Evolutionary conservation across 23 tunicate species (phyloP).

Genomic region (Aplidium turbinatum): DNA sequence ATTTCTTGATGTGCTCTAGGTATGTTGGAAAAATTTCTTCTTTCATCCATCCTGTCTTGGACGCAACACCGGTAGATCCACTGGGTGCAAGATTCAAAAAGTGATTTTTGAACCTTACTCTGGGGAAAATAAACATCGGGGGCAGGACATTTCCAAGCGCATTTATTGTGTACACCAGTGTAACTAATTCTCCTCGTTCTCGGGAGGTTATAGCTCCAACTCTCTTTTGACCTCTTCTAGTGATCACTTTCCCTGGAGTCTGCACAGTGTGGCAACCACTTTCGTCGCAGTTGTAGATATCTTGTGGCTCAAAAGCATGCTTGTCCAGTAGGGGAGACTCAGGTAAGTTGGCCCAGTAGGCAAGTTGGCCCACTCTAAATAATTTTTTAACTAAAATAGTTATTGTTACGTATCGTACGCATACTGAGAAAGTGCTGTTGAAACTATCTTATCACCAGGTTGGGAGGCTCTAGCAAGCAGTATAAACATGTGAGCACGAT

Average conservation of each 20-base stretch:
- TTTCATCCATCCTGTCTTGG: slow-evolving; percentile 25
- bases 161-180: slow-evolving; percentile 17
- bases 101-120: slow-evolving; percentile 9
- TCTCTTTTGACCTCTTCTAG: slow-evolving; percentile 29
- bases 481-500: too few relatives aligned
- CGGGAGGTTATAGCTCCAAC: slow-evolving; percentile 33
- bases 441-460: too few relatives aligned
- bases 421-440: too few relatives aligned
- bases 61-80: slow-evolving; percentile 24
- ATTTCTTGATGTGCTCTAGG: slow-evolving; percentile 19
- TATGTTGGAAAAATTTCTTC: slow-evolving; percentile 24
- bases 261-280: slow-evolving; percentile 21
- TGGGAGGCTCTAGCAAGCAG: too few relatives aligned
- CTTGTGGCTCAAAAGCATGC: slow-evolving; percentile 30
- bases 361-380: too few relatives aligned
- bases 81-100: slow-evolving; percentile 30
- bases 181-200: slow-evolving; percentile 25
- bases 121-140: slow-evolving; percentile 17
- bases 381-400: too few relatives aligned
- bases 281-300: slow-evolving; percentile 23
- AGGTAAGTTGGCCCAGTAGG: too few relatives aligned
- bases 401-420: too few relatives aligned
- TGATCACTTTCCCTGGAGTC: slow-evolving; percentile 8
- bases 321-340: slow-evolving; percentile 14
- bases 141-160: slow-evolving; percentile 28